A percentile compares a stretch with the other conserved stretches of the same genome.
Evolutionary conservation across 2,888 invertebrate genomes (phyloP).

Genomic region (Eupsilia transversa): DNA sequence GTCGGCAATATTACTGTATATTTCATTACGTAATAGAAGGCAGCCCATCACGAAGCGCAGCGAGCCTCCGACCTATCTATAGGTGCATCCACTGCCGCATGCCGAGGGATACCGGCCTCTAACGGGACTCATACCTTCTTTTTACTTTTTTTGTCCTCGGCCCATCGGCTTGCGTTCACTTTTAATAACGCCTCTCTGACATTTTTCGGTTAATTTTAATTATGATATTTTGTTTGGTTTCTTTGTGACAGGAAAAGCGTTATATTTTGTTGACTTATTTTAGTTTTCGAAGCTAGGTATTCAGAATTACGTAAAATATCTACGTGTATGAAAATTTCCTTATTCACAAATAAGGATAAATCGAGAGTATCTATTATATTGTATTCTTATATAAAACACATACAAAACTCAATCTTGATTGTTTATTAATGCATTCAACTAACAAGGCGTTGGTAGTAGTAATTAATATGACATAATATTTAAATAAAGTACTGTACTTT

Average conservation of each 20-base stretch:
- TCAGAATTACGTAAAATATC: not conserved
- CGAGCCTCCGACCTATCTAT: slow-evolving; percentile 60
- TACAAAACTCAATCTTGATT: not conserved
- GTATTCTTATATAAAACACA: not conserved
- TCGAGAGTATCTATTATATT: not conserved
- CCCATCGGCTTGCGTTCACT: slow-evolving; percentile 85
- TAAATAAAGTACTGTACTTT: slow-evolving; percentile 28
- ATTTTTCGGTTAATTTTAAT: slow-evolving; percentile 38
- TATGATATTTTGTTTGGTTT: slow-evolving; percentile 12
- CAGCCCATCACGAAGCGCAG: slow-evolving; percentile 42
- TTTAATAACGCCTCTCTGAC: slow-evolving; percentile 80
- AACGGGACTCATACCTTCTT: slow-evolving; percentile 86
- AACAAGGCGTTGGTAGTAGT: not conserved
- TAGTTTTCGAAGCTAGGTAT: not conserved
- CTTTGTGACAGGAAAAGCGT: not conserved
- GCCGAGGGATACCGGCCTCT: slow-evolving; percentile 82
- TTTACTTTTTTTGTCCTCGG: slow-evolving; percentile 84
- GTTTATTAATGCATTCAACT: slow-evolving; percentile 1
- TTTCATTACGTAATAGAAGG: slow-evolving; percentile 61
- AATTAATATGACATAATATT: slow-evolving; percentile 20
- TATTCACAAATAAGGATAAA: not conserved
- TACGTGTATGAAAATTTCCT: not conserved
- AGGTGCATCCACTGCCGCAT: slow-evolving; percentile 61
- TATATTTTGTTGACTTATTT: not conserved
- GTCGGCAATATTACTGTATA: slow-evolving; percentile 43